Percentiles rank a stretch among this genome's conserved stretches.
Conservation (phyloP, 2,113 vertebrate species). For the Cyphomyrus plagiostoma region DNA sequence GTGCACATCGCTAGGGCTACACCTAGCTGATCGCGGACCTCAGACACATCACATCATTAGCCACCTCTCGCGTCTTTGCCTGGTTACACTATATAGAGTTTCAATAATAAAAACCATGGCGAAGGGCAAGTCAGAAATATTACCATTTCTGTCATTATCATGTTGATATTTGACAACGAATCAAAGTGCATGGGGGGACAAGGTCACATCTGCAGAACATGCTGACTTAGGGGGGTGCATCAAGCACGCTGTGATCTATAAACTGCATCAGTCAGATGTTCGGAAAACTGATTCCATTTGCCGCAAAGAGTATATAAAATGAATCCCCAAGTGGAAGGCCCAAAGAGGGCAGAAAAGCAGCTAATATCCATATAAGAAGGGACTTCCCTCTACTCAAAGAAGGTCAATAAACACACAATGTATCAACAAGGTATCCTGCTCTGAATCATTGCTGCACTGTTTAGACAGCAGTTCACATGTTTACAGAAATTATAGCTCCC, state of each 20-base stretch:
- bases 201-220: not conserved
- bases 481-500: not conserved
- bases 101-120: not conserved
- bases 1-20: not conserved
- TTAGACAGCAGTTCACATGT: constrained; percentile 6
- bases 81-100: not conserved
- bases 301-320: not conserved
- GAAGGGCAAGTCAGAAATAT: not conserved
- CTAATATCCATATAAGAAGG: not conserved
- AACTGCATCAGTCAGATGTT: not conserved
- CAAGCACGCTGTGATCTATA: not conserved
- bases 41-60: not conserved
- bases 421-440: constrained; percentile 3
- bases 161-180: not conserved
- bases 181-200: not conserved
- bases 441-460: not conserved
- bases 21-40: not conserved
- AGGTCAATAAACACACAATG: not conserved
- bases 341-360: not conserved
- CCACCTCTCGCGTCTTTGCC: not conserved
- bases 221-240: not conserved
- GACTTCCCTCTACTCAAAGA: not conserved
- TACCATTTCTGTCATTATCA: not conserved
- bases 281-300: not conserved
- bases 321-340: not conserved